Base-by-base conservation (phyloP, 1,140 invertebrate genomes). In the Drosophila quadrilineata region DNA sequence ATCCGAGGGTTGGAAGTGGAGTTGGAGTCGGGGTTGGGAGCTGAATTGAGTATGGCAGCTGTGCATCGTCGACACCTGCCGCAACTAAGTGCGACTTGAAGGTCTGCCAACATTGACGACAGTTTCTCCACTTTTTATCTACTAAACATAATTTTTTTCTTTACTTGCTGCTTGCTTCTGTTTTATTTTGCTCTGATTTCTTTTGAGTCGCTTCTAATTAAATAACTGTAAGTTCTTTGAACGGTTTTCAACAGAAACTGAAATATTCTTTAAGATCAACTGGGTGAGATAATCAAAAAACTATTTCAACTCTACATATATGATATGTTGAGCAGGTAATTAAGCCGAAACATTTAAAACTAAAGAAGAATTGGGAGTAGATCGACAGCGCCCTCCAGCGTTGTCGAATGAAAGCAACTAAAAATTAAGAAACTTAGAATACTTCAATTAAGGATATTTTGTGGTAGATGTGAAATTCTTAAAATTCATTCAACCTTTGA, bases 121-220 rank as follows among this genome's bases (percentile, higher is more conserved):
- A 84, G 64, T 84, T 84, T 84, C 79, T 68, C 79, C 65, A 54
- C 16, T 35, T 14, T 29, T 24, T 4, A 38, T 8, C 28, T 36
- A 5, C 26, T n/a, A 10, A 43, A 17, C 6, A 10, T 36, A 36
- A 8, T 17, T 16, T 36, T 16, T 8, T 8, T 16, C 5, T 6
- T 16, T 10, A n/a, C 36, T 40, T 21, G 14, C 16, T 19, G n/a
- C 22, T 26, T 24, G 40, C 2, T 24, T 21, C 35, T 28, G 24
- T 33, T 33, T 54, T 60, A 68, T n/a, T 63, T 69, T 64, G 79
- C 79, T 85, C 79, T 79, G 79, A 85, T 84, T 84, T 84, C 77
- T 84, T 52, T 84, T 62, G 49, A 60, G 72, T 75, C 70, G 60
- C 52, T 12, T 24, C 67, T 75, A 79, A 85, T 84, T 85, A 84